phyloP scores from a whole-genome alignment of 2,888 invertebrate genomes.

The Atethmia centrago region DNA sequence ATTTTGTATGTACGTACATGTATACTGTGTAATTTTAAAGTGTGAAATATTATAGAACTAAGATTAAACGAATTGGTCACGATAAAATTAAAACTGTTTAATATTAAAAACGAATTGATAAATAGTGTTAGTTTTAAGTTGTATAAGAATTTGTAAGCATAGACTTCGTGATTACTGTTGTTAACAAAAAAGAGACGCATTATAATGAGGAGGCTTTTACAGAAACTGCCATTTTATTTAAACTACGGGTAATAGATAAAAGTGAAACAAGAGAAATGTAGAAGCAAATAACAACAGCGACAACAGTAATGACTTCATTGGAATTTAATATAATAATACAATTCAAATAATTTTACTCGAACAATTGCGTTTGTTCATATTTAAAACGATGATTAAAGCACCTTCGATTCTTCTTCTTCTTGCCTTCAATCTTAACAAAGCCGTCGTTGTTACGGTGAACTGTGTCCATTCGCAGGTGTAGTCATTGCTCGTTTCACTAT shows the following conservation, averaged over 20 bases:
- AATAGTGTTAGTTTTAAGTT: slow-evolving; percentile 21
- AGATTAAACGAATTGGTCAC: slow-evolving; percentile 51
- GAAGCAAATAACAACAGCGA: not conserved
- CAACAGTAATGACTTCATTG: not conserved
- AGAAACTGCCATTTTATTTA: slow-evolving; percentile 13
- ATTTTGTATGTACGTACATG: slow-evolving; percentile 63
- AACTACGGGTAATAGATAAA: slow-evolving; percentile 24
- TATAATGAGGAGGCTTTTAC: not conserved
- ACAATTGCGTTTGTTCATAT: not conserved
- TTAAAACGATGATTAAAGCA: not conserved
- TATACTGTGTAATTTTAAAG: slow-evolving; percentile 64
- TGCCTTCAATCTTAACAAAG: too few relatives aligned
- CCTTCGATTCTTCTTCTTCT: not conserved
- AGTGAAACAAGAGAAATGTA: not conserved
- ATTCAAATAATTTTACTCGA: not conserved
- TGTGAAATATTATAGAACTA: slow-evolving; percentile 52
- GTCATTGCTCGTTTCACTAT: too few relatives aligned
- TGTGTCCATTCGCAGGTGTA: too few relatives aligned
- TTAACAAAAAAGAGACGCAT: not conserved
- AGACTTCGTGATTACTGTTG: not conserved
- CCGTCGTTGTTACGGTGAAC: too few relatives aligned
- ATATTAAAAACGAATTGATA: slow-evolving; percentile 14
- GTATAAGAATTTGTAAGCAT: slow-evolving; percentile 20
- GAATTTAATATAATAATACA: not conserved
- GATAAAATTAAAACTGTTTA: slow-evolving; percentile 41